Percentiles rank a stretch among this genome's conserved stretches.
phyloP scores from a whole-genome alignment of 2,113 vertebrate species.

The Plecturocebus donacophilus region DNA sequence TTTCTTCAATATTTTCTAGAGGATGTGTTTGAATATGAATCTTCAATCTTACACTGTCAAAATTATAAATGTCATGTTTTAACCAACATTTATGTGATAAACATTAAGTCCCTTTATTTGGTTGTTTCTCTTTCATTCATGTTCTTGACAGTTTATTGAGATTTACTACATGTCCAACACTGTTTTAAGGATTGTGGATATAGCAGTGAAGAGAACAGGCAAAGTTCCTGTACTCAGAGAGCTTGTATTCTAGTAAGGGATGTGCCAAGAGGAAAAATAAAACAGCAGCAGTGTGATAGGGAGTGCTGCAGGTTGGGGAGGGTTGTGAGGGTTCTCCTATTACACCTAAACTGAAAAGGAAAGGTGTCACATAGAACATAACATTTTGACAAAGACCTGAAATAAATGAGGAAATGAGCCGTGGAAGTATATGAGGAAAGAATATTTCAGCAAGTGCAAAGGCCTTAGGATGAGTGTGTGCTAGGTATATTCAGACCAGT shows the following conservation, averaged over 20 bases:
- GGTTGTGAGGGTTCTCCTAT: not conserved
- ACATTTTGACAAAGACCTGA: not conserved
- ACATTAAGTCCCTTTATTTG: not conserved
- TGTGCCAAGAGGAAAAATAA: not conserved
- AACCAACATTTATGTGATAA: not conserved
- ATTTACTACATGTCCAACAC: not conserved
- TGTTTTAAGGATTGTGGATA: not conserved
- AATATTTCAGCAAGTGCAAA: not conserved
- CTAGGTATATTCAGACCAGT: not conserved
- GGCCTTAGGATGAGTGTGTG: not conserved
- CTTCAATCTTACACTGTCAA: not conserved
- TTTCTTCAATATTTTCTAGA: not conserved
- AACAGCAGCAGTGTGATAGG: not conserved
- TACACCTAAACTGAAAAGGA: not conserved
- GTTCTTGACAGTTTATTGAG: not conserved
- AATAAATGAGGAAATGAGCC: not conserved
- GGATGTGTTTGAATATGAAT: not conserved
- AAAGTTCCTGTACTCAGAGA: not conserved
- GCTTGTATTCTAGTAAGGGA: not conserved
- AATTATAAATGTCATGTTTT: slow-evolving; percentile 32
- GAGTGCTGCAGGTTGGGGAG: not conserved
- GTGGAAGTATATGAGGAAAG: not conserved
- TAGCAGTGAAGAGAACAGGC: not conserved
- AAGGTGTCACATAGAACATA: not conserved
- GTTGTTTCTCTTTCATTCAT: not conserved